A percentile compares a stretch with the other conserved stretches of the same genome.
phyloP scores from a whole-genome alignment of 2,888 invertebrate genomes.

The Chymomyza caudatula region DNA sequence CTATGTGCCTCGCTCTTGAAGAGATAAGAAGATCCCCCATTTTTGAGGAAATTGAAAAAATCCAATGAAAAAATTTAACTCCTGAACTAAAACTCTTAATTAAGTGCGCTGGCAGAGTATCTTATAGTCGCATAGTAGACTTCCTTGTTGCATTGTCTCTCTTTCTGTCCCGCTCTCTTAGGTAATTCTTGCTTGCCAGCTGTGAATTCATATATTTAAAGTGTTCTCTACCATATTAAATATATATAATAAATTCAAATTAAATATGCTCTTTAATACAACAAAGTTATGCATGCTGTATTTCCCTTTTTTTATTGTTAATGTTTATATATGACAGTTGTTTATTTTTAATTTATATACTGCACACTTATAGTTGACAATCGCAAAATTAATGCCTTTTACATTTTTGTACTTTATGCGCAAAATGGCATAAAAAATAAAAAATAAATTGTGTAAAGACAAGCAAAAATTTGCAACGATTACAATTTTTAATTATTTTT shows the following conservation, averaged over 20 bases:
- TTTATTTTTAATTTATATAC: constrained; percentile 66
- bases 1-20: too few relatives aligned
- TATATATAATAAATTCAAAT: background rate
- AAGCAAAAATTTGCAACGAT: constrained; percentile 59
- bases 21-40: constrained; percentile 47
- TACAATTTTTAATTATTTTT: constrained; percentile 68
- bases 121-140: background rate
- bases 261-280: background rate
- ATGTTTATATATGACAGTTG: constrained; percentile 37
- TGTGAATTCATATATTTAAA: constrained; percentile 21
- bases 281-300: constrained; percentile 11
- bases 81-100: too few relatives aligned
- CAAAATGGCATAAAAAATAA: constrained; percentile 49
- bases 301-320: constrained; percentile 28
- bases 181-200: constrained; percentile 35
- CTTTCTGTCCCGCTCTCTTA: background rate
- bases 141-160: background rate
- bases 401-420: constrained; percentile 62
- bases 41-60: too few relatives aligned
- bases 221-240: too few relatives aligned
- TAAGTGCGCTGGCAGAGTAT: background rate
- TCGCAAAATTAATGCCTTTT: constrained; percentile 65
- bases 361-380: constrained; percentile 65
- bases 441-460: constrained; percentile 58
- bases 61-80: too few relatives aligned